Evolutionary conservation across 2,113 vertebrate genomes (phyloP).

Genomic region (Hemiprocne comata): DNA sequence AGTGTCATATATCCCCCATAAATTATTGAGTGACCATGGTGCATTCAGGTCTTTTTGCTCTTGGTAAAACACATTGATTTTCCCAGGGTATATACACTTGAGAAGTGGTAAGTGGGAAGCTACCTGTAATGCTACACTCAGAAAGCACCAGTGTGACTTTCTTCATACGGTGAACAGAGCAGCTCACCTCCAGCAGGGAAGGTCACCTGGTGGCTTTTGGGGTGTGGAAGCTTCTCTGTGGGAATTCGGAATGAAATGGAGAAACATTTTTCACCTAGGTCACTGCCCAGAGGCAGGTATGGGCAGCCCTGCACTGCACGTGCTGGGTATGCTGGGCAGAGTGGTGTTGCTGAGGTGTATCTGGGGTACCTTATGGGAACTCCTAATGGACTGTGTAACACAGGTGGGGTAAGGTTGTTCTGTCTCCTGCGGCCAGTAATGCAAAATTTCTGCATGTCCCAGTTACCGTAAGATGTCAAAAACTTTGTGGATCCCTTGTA

Average conservation of each 20-base stretch:
- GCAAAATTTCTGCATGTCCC: background rate
- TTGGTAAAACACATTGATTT: background rate
- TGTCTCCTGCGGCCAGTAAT: background rate
- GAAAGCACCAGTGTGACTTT: background rate
- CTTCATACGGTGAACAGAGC: background rate
- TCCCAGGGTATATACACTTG: background rate
- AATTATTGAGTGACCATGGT: background rate
- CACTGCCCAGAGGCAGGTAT: background rate
- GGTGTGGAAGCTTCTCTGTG: background rate
- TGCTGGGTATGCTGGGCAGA: background rate
- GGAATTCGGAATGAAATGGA: background rate
- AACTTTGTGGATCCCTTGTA: background rate
- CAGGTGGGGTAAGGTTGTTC: fast-evolving
- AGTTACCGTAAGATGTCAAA: background rate
- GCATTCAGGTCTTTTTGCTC: background rate
- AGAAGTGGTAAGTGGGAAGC: background rate
- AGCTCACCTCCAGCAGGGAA: background rate
- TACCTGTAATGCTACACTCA: background rate
- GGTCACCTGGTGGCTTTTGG: background rate
- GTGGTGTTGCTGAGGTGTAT: background rate
- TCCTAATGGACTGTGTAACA: too few relatives aligned
- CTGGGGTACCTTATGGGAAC: background rate
- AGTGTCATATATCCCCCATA: background rate
- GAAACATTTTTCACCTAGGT: too few relatives aligned
- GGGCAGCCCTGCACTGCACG: background rate